These are phyloP conservation scores for Neotoma lepida DNA, from an alignment of 2,113 vertebrate genomes.

Conservation along the genomic window DNA sequence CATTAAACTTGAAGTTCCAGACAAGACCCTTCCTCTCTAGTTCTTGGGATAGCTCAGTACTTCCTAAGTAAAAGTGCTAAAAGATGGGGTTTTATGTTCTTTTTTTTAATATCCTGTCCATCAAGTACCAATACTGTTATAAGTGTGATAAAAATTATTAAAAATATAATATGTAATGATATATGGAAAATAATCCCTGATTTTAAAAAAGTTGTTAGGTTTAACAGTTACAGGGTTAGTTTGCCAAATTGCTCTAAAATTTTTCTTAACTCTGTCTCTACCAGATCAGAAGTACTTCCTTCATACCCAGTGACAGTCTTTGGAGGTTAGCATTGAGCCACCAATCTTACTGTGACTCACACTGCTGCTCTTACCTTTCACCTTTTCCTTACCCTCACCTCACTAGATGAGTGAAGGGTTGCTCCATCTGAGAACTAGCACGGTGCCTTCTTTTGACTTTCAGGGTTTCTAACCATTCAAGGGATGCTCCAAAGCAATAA, in stretches of 20 bases:
- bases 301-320: background rate
- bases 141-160: slow-evolving; percentile 22
- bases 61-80: background rate
- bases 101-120: slow-evolving; percentile 15
- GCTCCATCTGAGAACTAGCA: background rate
- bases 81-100: background rate
- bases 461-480: background rate
- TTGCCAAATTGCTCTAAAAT: background rate
- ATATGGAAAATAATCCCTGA: background rate
- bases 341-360: background rate
- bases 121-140: background rate
- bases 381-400: background rate
- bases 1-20: background rate
- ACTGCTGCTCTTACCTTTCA: background rate
- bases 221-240: slow-evolving; percentile 26
- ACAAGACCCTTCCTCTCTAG: background rate
- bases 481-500: background rate
- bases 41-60: background rate
- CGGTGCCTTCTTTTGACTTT: background rate
- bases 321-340: background rate
- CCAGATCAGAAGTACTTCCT: background rate
- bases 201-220: slow-evolving; percentile 29
- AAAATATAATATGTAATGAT: slow-evolving; percentile 37
- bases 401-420: background rate
- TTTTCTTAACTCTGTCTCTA: background rate